Conservation (phyloP, 30 jellyfish, hydroid and myxozoan genomes). For the Morbakka virulenta region DNA sequence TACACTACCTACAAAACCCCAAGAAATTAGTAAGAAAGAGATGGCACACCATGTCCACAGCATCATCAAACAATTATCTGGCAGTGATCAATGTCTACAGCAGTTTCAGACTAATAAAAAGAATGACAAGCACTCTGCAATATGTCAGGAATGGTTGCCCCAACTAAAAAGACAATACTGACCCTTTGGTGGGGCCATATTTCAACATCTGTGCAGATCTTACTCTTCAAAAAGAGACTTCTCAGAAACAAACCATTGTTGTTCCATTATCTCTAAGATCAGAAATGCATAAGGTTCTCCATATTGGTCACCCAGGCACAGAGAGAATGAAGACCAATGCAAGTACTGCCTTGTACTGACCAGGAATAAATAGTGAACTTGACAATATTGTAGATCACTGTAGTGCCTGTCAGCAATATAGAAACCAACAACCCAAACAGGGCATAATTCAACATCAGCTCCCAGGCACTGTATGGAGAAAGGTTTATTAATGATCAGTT, state of each 20-base stretch:
- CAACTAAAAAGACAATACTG: background rate
- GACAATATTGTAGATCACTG: background rate
- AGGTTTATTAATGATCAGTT: background rate
- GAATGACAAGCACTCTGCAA: no score
- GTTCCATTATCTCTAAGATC: background rate
- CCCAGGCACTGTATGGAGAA: background rate
- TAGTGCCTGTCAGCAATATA: background rate
- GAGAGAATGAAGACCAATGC: background rate
- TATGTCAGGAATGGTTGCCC: conserved; percentile 33
- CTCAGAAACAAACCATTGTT: background rate
- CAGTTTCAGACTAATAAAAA: no score
- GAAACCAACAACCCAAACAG: background rate
- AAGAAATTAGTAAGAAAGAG: conserved; percentile 24
- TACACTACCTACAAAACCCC: no score
- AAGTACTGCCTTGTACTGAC: background rate
- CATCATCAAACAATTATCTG: no score
- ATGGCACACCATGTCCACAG: background rate
- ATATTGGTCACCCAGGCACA: no score
- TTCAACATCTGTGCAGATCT: conserved; percentile 21
- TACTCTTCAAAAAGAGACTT: background rate
- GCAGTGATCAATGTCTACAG: no score
- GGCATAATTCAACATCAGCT: background rate
- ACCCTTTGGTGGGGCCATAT: conserved; percentile 9
- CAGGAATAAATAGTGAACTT: background rate
- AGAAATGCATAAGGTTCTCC: background rate